Evolutionary conservation across 2,113 vertebrate genomes (phyloP).

Genomic region (Pyrgilauda ruficollis): DNA sequence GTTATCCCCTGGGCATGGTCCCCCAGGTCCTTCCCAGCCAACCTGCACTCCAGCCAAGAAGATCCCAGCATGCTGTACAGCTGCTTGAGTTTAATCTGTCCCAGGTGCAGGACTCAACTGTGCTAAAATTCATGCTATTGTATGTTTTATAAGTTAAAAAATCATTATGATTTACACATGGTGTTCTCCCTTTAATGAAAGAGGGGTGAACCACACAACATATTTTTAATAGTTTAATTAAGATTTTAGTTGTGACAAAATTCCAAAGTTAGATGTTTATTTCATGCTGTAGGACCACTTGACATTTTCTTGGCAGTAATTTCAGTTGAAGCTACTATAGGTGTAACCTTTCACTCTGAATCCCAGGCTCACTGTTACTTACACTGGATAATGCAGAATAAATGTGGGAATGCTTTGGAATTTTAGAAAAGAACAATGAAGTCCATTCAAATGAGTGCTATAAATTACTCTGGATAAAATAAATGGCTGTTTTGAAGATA

Average conservation of each 20-base stretch:
- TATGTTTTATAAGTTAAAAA: not conserved
- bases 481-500: not conserved
- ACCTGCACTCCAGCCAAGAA: not conserved
- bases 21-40: not conserved
- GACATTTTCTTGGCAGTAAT: not conserved
- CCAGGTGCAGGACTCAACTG: not conserved
- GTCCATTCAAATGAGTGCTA: not conserved
- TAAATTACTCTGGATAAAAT: not conserved
- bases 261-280: not conserved
- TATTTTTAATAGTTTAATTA: not conserved
- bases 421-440: not conserved
- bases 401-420: not conserved
- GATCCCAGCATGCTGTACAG: not conserved
- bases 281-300: not conserved
- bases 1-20: not conserved
- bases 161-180: not conserved
- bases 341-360: not conserved
- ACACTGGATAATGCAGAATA: not conserved
- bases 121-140: not conserved
- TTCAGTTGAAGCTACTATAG: not conserved
- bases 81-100: not conserved
- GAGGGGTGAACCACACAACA: not conserved
- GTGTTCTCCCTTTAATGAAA: not conserved
- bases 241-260: not conserved
- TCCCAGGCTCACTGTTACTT: not conserved